These are phyloP conservation scores for Platysternon megacephalum DNA, from an alignment of 2,113 vertebrate genomes.

Conservation along the genomic window DNA sequence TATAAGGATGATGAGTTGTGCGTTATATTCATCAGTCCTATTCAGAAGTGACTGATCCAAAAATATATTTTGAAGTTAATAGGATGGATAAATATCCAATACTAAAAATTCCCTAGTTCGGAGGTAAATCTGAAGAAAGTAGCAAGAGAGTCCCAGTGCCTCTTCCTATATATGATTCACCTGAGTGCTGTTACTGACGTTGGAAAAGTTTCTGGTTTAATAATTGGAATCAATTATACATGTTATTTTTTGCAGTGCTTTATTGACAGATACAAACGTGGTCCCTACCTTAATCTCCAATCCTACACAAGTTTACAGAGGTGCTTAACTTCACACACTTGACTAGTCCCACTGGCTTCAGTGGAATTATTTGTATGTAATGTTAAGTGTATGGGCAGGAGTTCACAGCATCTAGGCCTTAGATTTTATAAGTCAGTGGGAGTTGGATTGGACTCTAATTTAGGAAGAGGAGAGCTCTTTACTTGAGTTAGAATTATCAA, in stretches of 20 bases:
- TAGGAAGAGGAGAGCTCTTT: background rate
- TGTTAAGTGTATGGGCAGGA: background rate
- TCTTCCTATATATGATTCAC: background rate
- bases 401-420: background rate
- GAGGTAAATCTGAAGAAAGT: background rate
- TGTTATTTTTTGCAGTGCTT: background rate
- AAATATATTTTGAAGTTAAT: background rate
- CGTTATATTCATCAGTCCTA: background rate
- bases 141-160: background rate
- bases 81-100: fast-evolving
- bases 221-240: background rate
- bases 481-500: background rate
- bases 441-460: background rate
- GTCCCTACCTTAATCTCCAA: background rate
- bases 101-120: background rate
- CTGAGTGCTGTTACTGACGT: background rate
- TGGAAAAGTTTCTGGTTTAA: background rate
- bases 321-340: background rate
- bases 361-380: background rate
- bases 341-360: background rate
- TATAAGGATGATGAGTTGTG: background rate
- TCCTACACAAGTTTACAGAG: background rate
- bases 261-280: background rate
- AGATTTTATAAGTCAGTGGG: background rate
- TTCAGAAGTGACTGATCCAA: background rate